These are phyloP conservation scores for Sparus aurata DNA, from an alignment of 2,797 vertebrate species.

Conservation along the genomic window DNA sequence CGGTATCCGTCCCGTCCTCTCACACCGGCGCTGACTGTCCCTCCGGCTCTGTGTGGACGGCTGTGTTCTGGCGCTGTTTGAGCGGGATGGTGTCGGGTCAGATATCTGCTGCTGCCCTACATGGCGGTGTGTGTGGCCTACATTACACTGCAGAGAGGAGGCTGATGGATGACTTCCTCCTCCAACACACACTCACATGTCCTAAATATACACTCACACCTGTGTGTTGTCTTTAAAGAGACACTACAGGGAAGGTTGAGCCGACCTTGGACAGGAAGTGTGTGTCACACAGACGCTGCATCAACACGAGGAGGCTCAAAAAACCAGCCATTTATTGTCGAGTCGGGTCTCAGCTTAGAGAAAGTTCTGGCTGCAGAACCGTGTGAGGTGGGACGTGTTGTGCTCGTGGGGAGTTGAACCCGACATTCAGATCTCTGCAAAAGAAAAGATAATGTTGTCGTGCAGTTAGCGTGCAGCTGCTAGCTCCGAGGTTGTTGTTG, in stretches of 20 bases:
- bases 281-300: background rate
- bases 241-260: conserved; percentile 6
- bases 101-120: conserved; percentile 58
- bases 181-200: conserved; percentile 30
- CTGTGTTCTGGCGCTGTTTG: conserved; percentile 5
- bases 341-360: too few relatives aligned
- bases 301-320: too few relatives aligned
- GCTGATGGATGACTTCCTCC: conserved; percentile 54
- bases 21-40: too few relatives aligned
- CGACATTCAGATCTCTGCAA: too few relatives aligned
- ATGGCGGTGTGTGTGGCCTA: conserved; percentile 63
- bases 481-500: too few relatives aligned
- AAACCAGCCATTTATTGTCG: too few relatives aligned
- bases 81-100: conserved; percentile 47
- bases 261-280: conserved; percentile 8
- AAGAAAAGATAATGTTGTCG: too few relatives aligned
- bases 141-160: conserved; percentile 57
- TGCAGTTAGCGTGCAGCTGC: too few relatives aligned
- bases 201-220: conserved; percentile 44
- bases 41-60: background rate
- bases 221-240: background rate
- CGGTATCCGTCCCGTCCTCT: background rate
- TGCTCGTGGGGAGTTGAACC: too few relatives aligned
- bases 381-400: too few relatives aligned
- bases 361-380: too few relatives aligned